phyloP scores from a whole-genome alignment of 2,888 invertebrate species.

The Lamellibrachia satsuma region DNA sequence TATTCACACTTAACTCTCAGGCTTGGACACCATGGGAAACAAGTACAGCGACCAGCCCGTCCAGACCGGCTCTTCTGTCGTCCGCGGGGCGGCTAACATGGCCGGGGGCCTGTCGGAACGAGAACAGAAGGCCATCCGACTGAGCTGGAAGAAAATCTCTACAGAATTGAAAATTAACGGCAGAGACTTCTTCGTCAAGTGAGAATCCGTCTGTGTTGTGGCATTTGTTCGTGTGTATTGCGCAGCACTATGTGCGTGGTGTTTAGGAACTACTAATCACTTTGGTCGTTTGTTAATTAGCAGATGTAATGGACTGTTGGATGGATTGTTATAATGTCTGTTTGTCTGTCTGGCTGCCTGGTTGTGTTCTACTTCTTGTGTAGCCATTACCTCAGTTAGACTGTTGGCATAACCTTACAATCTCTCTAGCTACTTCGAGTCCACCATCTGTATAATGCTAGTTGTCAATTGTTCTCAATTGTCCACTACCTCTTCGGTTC shows the following conservation, averaged over 20 bases:
- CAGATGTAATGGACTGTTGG: background rate
- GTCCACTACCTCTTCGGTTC: no score
- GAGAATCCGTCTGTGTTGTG: background rate
- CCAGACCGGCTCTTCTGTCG: background rate
- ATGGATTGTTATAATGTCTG: no score
- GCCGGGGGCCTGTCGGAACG: background rate
- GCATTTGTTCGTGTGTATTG: background rate
- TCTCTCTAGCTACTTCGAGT: no score
- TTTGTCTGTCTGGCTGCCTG: no score
- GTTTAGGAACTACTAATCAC: background rate
- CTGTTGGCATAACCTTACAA: no score
- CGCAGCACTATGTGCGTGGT: background rate
- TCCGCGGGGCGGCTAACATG: background rate
- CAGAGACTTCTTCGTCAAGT: constrained; percentile 25
- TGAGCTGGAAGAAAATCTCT: constrained; percentile 18
- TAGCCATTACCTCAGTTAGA: no score
- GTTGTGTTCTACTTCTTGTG: no score
- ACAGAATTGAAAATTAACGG: constrained; percentile 24
- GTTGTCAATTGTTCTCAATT: no score
- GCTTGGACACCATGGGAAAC: background rate
- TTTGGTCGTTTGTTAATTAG: no score
- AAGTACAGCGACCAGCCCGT: background rate
- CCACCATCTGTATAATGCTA: no score
- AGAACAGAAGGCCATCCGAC: background rate
- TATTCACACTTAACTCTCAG: background rate